Percentiles rank a stretch among this genome's conserved stretches.
Evolutionary conservation across 2,113 vertebrate species (phyloP).

Genomic region (Cyanocitta stelleri): DNA sequence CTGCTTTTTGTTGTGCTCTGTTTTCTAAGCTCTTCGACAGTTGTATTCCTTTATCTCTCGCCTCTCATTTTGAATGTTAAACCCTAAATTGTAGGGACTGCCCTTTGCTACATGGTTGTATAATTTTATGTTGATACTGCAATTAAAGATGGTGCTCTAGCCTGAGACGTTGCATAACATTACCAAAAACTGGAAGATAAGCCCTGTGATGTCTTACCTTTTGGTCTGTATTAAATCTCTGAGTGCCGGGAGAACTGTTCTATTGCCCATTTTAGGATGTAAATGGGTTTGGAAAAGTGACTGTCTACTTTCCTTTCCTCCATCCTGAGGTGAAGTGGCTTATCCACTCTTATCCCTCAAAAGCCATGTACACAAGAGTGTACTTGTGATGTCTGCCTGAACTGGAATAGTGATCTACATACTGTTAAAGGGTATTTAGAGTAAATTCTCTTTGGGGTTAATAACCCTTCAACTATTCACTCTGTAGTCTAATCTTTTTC

Average conservation of each 20-base stretch:
- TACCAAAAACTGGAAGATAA: neutral
- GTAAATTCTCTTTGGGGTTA: conserved; percentile 55
- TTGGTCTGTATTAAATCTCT: neutral
- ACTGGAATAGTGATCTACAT: conserved; percentile 47
- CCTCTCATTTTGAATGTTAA: neutral
- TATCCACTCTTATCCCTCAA: conserved; percentile 55
- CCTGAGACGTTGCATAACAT: neutral
- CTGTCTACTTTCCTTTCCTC: conserved; percentile 40
- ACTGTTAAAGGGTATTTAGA: conserved; percentile 47
- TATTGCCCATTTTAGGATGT: conserved; percentile 11
- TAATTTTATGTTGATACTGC: neutral
- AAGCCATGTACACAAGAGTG: conserved; percentile 45
- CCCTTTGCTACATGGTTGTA: neutral
- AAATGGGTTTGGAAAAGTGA: conserved; percentile 43
- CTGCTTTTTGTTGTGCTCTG: neutral
- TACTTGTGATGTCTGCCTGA: conserved; percentile 59
- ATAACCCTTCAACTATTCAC: conserved; percentile 49
- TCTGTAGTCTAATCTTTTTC: conserved; percentile 40
- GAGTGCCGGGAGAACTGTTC: neutral
- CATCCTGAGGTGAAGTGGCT: conserved; percentile 44
- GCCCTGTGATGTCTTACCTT: neutral
- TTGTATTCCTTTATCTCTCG: neutral
- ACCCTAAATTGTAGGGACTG: neutral
- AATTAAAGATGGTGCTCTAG: neutral
- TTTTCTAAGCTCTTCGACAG: neutral